phyloP scores from a whole-genome alignment of 2,113 vertebrate genomes.

The Nerophis ophidion region DNA sequence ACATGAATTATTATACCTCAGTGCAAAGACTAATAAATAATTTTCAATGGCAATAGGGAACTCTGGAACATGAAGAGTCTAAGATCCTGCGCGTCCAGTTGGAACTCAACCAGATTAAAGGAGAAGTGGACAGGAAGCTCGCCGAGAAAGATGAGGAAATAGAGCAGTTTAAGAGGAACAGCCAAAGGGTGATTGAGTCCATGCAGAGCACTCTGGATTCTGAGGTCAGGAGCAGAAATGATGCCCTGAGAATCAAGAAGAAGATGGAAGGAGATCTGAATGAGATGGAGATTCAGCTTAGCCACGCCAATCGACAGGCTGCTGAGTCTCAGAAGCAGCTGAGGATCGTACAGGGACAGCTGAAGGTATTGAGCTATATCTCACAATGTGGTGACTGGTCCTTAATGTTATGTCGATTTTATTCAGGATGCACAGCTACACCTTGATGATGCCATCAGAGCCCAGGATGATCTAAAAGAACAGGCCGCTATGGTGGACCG shows the following conservation, averaged over 20 bases:
- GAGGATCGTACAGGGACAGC: slow-evolving; percentile 68
- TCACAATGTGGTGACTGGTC: not conserved
- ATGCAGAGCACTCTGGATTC: slow-evolving; percentile 70
- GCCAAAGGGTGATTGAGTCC: slow-evolving; percentile 66
- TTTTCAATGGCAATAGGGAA: slow-evolving; percentile 47
- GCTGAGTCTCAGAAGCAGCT: slow-evolving; percentile 77
- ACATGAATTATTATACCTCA: no score
- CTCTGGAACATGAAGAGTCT: slow-evolving; percentile 71
- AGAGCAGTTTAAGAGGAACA: slow-evolving; percentile 73
- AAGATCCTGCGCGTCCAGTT: slow-evolving; percentile 72
- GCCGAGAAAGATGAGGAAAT: slow-evolving; percentile 73
- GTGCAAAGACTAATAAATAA: not conserved
- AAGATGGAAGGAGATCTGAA: slow-evolving; percentile 77
- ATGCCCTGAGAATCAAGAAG: slow-evolving; percentile 74
- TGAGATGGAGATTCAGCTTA: slow-evolving; percentile 76
- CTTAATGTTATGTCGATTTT: not conserved
- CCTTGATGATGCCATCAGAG: slow-evolving; percentile 76
- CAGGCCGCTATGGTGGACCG: slow-evolving; percentile 79
- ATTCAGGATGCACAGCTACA: slow-evolving; percentile 81
- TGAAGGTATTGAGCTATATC: slow-evolving; percentile 64
- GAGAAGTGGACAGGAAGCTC: slow-evolving; percentile 71
- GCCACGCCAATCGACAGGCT: slow-evolving; percentile 72
- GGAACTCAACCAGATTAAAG: slow-evolving; percentile 71
- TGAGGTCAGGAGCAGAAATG: slow-evolving; percentile 72
- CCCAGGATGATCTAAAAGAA: slow-evolving; percentile 77